phyloP scores from a whole-genome alignment of 2,888 invertebrate genomes.

The Tachina lurida region DNA sequence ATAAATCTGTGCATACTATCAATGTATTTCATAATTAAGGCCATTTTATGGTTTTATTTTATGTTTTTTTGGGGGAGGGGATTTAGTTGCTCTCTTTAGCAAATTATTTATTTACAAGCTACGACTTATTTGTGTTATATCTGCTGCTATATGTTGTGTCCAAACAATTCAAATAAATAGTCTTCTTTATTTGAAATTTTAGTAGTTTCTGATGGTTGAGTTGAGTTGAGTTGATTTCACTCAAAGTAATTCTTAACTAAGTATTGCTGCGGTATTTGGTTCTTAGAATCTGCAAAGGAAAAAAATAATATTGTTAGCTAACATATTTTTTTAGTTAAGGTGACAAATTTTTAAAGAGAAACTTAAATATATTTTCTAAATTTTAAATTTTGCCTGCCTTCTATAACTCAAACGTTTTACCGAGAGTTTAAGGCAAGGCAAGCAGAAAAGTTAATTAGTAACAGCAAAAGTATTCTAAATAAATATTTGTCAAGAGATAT shows the following conservation, averaged over 20 bases:
- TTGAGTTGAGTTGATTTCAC: not conserved
- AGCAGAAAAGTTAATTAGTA: no score
- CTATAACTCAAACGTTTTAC: no score
- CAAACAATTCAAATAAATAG: constrained; percentile 30
- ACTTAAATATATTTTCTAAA: no score
- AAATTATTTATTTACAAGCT: not conserved
- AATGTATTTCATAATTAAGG: constrained; percentile 91
- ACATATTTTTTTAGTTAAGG: no score
- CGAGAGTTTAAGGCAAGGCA: no score
- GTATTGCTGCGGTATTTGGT: not conserved
- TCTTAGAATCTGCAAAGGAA: constrained; percentile 26
- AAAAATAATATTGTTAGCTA: not conserved
- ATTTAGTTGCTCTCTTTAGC: constrained; percentile 16
- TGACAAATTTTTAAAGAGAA: not conserved
- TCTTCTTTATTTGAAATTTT: constrained; percentile 17
- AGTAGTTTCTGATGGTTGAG: constrained; percentile 19
- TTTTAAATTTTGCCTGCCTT: no score
- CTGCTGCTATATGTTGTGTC: constrained; percentile 44
- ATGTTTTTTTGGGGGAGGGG: constrained; percentile 1
- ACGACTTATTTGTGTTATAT: constrained; percentile 54
- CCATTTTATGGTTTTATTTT: constrained; percentile 84
- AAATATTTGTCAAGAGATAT: no score
- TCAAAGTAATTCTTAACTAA: not conserved
- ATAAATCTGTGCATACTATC: constrained; percentile 90
- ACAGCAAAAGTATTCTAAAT: no score